These are phyloP conservation scores for Microvelia longipes DNA, from an alignment of 1,140 invertebrate species.

Conservation along the genomic window DNA sequence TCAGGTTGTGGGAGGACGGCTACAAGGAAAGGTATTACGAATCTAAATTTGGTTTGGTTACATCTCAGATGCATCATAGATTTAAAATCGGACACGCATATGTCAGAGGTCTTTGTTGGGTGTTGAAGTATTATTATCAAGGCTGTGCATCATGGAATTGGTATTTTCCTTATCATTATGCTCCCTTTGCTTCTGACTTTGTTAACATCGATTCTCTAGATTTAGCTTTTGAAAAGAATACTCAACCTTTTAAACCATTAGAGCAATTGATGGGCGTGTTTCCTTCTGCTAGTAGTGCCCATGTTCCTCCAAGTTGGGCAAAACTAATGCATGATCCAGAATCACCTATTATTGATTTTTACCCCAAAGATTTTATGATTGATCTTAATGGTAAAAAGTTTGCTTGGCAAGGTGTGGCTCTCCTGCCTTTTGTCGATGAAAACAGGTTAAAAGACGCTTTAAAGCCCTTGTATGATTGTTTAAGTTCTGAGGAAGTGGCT, in stretches of 20 bases:
- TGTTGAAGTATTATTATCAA: slow-evolving; percentile 96
- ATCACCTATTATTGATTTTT: slow-evolving; percentile 96
- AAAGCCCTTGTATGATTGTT: slow-evolving; percentile 54
- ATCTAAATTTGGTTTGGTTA: slow-evolving; percentile 82
- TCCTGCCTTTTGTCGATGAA: slow-evolving; percentile 97
- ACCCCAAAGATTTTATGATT: slow-evolving; percentile 95
- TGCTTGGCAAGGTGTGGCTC: slow-evolving; percentile 97
- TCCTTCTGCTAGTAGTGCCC: slow-evolving; percentile 85
- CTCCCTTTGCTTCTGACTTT: slow-evolving; percentile 99
- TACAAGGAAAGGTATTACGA: slow-evolving; percentile 97
- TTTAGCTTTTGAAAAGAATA: slow-evolving; percentile 75
- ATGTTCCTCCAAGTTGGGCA: slow-evolving; percentile 89
- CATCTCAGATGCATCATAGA: slow-evolving; percentile 71
- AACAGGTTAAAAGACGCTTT: slow-evolving; percentile 75
- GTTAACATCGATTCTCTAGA: slow-evolving; percentile 72
- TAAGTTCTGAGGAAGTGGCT: slow-evolving; percentile 58
- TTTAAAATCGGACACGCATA: slow-evolving; percentile 76
- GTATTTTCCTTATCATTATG: slow-evolving; percentile 99
- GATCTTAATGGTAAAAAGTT: slow-evolving; percentile 99
- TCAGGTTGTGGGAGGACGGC: slow-evolving; percentile 91
- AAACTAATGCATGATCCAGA: slow-evolving; percentile 82
- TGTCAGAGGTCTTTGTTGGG: slow-evolving; percentile 92
- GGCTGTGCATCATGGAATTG: slow-evolving; percentile 99
- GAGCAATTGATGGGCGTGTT: slow-evolving; percentile 99
- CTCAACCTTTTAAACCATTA: slow-evolving; percentile 83